Evolutionary conservation across 2,113 vertebrate genomes (phyloP), one percentile per base, ranked within the genome.

Genomic region (Antechinus stuartii): DNA sequence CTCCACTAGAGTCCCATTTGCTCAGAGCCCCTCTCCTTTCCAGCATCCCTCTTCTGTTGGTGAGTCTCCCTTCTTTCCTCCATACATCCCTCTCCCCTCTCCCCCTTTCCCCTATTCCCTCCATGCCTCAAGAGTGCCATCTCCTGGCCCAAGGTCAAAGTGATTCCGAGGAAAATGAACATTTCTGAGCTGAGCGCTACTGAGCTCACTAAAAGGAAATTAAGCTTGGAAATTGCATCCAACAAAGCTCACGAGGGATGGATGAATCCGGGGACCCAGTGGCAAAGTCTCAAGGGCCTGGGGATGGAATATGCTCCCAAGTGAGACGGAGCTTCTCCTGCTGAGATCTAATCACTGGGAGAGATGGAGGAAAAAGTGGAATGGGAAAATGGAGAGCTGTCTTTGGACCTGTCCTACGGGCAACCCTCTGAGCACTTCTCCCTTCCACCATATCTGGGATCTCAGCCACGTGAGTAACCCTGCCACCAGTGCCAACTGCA

Each of bases 71-170:
- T 16, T 84, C n/a, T 84, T 84, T 19, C 61, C 61, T 76, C 61
- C n/a, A 35, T 14, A n/a, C 35, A 76, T 76, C 61, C 61, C 35
- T 76, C 61, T n/a, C 12, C 61, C 61, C 16, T 76, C 68, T 76
- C 68, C 68, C 35, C 35, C 30, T n/a, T 26, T 42, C 7, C 61
- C 68, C n/a, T 2, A 23, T 84, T n/a, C 68, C 68, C 68, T 84
- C 9, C 8, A n/a, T 90, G 90, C 54, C 91, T 93, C 96, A 84
- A 92, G 52, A 52, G 30, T 95, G 95, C 92, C 92, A 94, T 94
- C 94, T 97, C 92, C 90, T 0, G 91, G n/a, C 42, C 30, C 1
- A 0, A 0, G 24, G 26, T 42, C 53, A 54, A 46, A 68, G n/a
- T 57, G 0, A 8, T 56, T 35, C 35, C 50, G 56, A 35, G 53